Evolutionary conservation across 2,888 invertebrate species (phyloP).

Genomic region (Hanleya hanleyi): DNA sequence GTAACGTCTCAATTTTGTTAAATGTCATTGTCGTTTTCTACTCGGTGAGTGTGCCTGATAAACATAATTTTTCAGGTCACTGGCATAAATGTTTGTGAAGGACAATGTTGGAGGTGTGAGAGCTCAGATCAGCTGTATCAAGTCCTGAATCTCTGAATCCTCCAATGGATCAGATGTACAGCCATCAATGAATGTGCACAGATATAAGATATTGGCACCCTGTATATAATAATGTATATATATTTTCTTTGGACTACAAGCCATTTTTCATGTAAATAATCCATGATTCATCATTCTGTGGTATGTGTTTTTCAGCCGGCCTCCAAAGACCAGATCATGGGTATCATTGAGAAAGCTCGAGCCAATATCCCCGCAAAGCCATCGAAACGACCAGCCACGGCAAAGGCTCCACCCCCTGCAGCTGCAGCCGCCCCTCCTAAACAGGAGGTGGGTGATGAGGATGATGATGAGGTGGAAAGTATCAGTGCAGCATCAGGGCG

Average conservation of each 20-base stretch:
- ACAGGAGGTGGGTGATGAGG: neutral
- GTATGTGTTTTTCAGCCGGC: slow-evolving; percentile 73
- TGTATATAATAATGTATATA: too few species aligned
- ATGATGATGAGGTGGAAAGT: slow-evolving; percentile 4
- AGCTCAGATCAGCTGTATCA: too few species aligned
- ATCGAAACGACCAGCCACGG: slow-evolving; percentile 46
- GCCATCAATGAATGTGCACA: too few species aligned
- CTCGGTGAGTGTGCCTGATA: neutral
- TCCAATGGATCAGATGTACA: too few species aligned
- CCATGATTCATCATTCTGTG: too few species aligned
- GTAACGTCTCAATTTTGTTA: too few species aligned
- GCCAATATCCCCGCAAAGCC: slow-evolving; percentile 86
- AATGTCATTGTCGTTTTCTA: neutral
- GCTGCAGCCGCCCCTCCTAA: slow-evolving; percentile 24
- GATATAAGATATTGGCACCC: too few species aligned
- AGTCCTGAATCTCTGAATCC: too few species aligned
- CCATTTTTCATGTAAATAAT: too few species aligned
- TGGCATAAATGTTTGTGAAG: neutral
- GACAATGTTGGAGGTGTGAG: too few species aligned
- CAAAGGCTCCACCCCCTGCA: slow-evolving; percentile 42
- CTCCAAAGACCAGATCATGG: slow-evolving; percentile 79
- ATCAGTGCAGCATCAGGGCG: neutral
- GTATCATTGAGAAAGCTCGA: slow-evolving; percentile 88
- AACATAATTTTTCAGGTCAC: neutral
- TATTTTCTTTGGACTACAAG: too few species aligned